phyloP scores from a whole-genome alignment of 2,113 vertebrate species.

The Heterotilapia buettikoferi region DNA sequence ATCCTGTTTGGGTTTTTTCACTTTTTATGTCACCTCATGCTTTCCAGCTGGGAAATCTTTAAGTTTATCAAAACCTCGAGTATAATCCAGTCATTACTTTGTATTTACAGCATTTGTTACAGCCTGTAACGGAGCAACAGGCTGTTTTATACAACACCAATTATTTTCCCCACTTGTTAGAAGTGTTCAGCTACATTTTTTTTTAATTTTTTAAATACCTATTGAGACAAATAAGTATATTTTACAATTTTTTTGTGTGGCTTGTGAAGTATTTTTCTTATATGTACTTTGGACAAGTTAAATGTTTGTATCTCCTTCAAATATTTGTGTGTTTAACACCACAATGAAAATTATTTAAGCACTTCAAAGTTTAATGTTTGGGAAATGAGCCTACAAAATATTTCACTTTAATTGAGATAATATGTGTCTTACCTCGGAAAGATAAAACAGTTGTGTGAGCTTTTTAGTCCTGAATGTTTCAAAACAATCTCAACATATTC shows the following conservation, averaged over 20 bases:
- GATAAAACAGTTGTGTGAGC: constrained; percentile 29
- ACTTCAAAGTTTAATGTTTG: background rate
- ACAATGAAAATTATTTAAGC: background rate
- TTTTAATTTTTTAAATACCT: background rate
- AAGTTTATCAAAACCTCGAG: background rate
- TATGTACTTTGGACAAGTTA: background rate
- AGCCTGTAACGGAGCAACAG: background rate
- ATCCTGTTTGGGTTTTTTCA: background rate
- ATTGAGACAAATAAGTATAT: background rate
- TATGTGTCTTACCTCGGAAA: constrained; percentile 47
- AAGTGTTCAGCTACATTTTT: background rate
- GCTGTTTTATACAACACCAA: background rate
- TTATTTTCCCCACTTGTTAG: background rate
- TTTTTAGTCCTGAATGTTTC: background rate
- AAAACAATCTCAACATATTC: constrained; percentile 9
- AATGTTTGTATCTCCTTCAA: background rate
- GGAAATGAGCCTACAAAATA: background rate
- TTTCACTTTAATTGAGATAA: background rate
- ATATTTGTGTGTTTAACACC: background rate
- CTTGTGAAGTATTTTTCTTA: background rate
- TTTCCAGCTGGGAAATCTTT: background rate
- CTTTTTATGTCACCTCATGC: background rate
- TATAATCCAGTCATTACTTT: background rate
- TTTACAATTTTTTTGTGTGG: background rate
- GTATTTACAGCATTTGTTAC: background rate